phyloP scores from a whole-genome alignment of 2,888 invertebrate species.

The Apodemia hepburni region DNA sequence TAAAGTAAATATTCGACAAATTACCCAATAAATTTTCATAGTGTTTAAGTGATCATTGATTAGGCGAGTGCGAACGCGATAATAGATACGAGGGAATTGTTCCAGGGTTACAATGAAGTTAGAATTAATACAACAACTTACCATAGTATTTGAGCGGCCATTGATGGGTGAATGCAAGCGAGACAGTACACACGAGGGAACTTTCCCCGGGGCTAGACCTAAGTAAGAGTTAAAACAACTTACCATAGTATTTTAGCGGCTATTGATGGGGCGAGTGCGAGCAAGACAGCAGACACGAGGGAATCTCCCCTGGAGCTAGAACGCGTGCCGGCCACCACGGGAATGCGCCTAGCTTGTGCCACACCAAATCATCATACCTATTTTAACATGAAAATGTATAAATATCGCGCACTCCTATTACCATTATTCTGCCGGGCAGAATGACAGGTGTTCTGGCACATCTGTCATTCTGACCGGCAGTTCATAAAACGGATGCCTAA shows the following conservation, averaged over 20 bases:
- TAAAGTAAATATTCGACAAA: no score
- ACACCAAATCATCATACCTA: conserved; percentile 68
- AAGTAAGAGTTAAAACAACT: conserved; percentile 14
- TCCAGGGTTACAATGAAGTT: conserved; percentile 39
- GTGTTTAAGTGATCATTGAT: conserved; percentile 63
- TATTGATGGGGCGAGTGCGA: conserved; percentile 50
- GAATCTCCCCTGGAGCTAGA: conserved; percentile 54
- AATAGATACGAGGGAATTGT: conserved; percentile 56
- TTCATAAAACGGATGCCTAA: no score
- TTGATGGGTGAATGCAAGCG: conserved; percentile 45
- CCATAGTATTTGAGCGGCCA: conserved; percentile 69
- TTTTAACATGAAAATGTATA: background rate
- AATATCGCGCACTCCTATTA: no score
- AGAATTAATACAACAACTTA: conserved; percentile 29
- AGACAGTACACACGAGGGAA: conserved; percentile 55
- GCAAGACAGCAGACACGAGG: conserved; percentile 53
- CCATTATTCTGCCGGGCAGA: no score
- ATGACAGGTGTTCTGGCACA: no score
- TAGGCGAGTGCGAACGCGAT: conserved; percentile 42
- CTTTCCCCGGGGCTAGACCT: conserved; percentile 50
- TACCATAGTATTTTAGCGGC: conserved; percentile 66
- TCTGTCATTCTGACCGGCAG: no score
- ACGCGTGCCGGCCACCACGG: conserved; percentile 72
- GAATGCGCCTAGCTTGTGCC: conserved; percentile 64
- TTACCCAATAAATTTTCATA: no score